Evolutionary conservation across 2,113 vertebrate species (phyloP).

Genomic region (Grammomys surdaster): DNA sequence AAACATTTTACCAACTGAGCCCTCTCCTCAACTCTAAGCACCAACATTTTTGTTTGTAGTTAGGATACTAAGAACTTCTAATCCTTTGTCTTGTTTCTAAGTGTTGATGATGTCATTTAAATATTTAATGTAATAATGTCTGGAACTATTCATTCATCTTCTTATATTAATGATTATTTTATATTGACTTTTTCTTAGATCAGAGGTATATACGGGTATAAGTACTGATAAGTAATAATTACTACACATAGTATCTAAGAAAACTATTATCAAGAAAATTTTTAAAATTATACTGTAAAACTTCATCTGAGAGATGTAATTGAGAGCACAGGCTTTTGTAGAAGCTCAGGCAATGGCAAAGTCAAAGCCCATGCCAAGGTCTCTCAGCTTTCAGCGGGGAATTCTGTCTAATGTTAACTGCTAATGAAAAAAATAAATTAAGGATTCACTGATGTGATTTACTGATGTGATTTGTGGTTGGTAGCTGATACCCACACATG

Average conservation of each 20-base stretch:
- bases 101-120: neutral
- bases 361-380: neutral
- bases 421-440: conserved; percentile 62
- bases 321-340: conserved; percentile 25
- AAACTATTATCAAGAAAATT: conserved; percentile 37
- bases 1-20: neutral
- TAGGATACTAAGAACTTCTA: neutral
- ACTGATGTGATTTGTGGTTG: conserved; percentile 60
- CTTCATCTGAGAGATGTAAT: neutral
- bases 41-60: neutral
- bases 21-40: neutral
- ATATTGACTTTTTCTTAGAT: conserved; percentile 29
- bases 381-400: conserved; percentile 53
- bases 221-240: neutral
- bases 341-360: conserved; percentile 22
- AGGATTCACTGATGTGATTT: conserved; percentile 56
- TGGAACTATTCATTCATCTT: conserved; percentile 6
- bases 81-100: conserved; percentile 51
- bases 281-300: conserved; percentile 40
- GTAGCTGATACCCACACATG: conserved; percentile 22
- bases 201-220: conserved; percentile 37
- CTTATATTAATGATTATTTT: conserved; percentile 62
- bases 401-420: conserved; percentile 57
- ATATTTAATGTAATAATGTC: conserved; percentile 7
- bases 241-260: neutral